Percentiles rank a stretch among this genome's conserved stretches.
Conservation (phyloP, 2,888 invertebrate genomes). For the Mallateleia sp. region DNA sequence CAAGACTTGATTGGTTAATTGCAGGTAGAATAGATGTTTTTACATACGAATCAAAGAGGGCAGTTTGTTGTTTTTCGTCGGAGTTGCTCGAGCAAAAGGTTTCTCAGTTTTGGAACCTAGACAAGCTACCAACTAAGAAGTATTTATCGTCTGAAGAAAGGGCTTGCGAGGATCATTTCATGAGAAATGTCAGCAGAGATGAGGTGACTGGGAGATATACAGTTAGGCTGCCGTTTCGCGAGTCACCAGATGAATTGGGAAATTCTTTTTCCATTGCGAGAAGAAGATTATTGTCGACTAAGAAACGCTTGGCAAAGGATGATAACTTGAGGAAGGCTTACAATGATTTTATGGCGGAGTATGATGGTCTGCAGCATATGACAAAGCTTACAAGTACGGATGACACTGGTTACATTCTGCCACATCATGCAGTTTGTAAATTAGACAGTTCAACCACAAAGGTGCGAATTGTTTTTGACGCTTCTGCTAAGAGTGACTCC, state of each 20-base stretch:
- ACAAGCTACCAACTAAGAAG: conserved; percentile 9
- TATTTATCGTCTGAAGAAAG: not conserved
- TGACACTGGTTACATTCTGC: conserved; percentile 20
- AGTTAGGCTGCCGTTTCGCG: conserved; percentile 11
- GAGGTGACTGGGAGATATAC: conserved; percentile 62
- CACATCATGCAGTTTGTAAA: conserved; percentile 48
- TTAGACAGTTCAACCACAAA: conserved; percentile 28
- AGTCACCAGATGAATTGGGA: conserved; percentile 1
- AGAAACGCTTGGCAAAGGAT: not conserved
- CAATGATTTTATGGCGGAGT: conserved; percentile 16
- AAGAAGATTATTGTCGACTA: conserved; percentile 11
- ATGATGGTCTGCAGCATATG: conserved; percentile 36
- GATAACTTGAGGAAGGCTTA: conserved; percentile 4
- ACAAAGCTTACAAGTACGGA: not conserved
- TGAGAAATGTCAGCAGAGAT: conserved; percentile 15
- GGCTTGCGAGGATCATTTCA: conserved; percentile 4
- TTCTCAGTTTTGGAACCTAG: conserved; percentile 31
- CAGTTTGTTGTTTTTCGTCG: not conserved
- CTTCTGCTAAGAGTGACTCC: conserved; percentile 13
- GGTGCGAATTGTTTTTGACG: conserved; percentile 47
- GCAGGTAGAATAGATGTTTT: not conserved
- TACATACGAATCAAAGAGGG: not conserved
- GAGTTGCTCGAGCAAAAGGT: not conserved
- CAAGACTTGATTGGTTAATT: conserved; percentile 33
- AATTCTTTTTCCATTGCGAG: not conserved